Percentiles rank a stretch among this genome's conserved stretches.
Conservation (phyloP, 2,113 vertebrate genomes). For the Cebus imitator region DNA sequence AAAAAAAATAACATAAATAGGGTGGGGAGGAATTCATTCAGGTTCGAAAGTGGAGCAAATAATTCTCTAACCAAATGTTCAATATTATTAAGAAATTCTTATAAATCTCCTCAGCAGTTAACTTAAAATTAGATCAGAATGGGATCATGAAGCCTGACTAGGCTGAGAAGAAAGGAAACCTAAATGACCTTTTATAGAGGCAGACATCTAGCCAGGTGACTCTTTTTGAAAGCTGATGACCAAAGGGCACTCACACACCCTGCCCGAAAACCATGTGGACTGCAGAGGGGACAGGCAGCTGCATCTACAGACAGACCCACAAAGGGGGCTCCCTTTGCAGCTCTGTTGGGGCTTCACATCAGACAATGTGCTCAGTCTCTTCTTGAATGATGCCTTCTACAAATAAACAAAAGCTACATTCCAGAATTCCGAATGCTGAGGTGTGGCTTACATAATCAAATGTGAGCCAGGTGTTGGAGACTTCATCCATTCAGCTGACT, state of each 20-base stretch:
- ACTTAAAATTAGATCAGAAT: constrained; percentile 49
- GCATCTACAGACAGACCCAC: accelerated
- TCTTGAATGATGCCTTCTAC: background rate
- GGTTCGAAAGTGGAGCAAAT: background rate
- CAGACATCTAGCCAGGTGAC: background rate
- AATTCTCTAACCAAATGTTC: constrained; percentile 13
- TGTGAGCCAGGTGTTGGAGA: background rate
- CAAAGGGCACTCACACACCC: background rate
- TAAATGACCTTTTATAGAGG: background rate
- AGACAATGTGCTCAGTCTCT: background rate
- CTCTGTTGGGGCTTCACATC: background rate
- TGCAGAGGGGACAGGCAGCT: background rate
- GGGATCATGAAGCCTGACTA: background rate
- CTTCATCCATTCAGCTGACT: background rate
- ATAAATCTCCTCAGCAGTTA: background rate
- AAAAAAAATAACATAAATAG: background rate
- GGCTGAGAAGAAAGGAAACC: background rate
- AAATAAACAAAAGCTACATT: background rate
- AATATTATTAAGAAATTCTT: background rate
- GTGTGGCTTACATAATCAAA: background rate
- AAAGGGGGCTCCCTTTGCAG: background rate
- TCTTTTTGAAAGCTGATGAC: background rate
- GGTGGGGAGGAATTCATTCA: background rate
- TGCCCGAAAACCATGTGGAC: accelerated
- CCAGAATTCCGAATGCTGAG: background rate